Evolutionary conservation across 2,888 invertebrate species (phyloP), one percentile per base, ranked within the genome.

Genomic region (Nasonovia ribisnigri): DNA sequence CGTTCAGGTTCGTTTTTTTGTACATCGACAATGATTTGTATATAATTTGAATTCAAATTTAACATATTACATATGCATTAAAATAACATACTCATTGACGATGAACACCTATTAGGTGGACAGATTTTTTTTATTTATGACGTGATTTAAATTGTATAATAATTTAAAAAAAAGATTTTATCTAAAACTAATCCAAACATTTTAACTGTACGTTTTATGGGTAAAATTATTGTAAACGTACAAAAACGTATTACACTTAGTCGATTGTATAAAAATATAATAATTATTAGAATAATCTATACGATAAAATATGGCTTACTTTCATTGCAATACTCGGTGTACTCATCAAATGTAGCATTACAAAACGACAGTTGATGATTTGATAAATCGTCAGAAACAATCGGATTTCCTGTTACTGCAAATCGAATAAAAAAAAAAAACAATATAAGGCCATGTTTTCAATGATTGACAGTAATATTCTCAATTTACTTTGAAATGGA

Each of bases 401-500:
- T 90, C 29, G 93, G 60, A 51, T 90, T 93, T 48, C 93, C 93
- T 8, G 43, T 90, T 29, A 93, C 93, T 93, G 84, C 36, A 84
- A 92, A 67, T 43, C 10, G 10, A 54, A 84, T 51, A 0, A 77
- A 48, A 36, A 51, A 48, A 57, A 43, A 42, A 8, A 1, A 84
- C 4, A 16, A 46, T 29, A 46, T 29, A n/a, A 13, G 13, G 16
- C 8, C 16, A 16, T 43, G 11, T 84, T 86, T 46, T 20, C 43
- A 86, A 20, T 8, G 77, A 8, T 77, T 46, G 2, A 5, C 16
- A 46, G n/a, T n/a, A n/a, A 86, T 29, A 54, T 29, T 43, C 1
- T 16, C 8, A 3, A 43, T 43, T 95, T 95, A 95, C 96, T 95
- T 94, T 95, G 95, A 93, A 95, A 95, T 3, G 96, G 96, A 42